A percentile compares a stretch with the other conserved stretches of the same genome.
These are phyloP conservation scores for Apteryx owenii DNA, from an alignment of 2,113 vertebrate species.

Conservation along the genomic window DNA sequence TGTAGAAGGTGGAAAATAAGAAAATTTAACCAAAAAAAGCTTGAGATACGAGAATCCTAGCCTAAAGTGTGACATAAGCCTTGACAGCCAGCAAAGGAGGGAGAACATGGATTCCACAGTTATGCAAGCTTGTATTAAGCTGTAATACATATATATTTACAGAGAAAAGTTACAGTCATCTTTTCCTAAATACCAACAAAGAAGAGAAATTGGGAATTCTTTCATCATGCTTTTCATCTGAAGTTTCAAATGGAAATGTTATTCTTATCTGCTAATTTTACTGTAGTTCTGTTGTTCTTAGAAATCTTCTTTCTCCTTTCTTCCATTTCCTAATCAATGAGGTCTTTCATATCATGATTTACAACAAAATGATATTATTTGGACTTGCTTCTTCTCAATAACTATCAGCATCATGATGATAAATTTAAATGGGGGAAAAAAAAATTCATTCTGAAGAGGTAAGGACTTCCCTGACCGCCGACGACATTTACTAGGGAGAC, in stretches of 20 bases:
- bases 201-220: background rate
- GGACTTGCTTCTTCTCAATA: background rate
- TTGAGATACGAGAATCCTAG: background rate
- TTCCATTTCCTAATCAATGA: background rate
- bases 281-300: background rate
- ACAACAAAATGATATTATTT: background rate
- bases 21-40: background rate
- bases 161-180: background rate
- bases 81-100: background rate
- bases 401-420: background rate
- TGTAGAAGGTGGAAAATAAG: background rate
- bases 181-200: background rate
- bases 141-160: background rate
- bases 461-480: constrained; percentile 26
- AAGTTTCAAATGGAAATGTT: background rate
- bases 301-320: background rate
- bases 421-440: constrained; percentile 12
- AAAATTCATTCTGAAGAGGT: constrained; percentile 45
- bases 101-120: background rate
- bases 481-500: constrained; percentile 29
- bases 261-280: background rate
- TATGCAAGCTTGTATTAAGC: background rate
- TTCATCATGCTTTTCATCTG: background rate
- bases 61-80: background rate
- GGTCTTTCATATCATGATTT: background rate